A percentile compares a stretch with the other conserved stretches of the same genome.
Evolutionary conservation across 2,797 vertebrate species (phyloP).

Genomic region (Scomberomorus guttatus): DNA sequence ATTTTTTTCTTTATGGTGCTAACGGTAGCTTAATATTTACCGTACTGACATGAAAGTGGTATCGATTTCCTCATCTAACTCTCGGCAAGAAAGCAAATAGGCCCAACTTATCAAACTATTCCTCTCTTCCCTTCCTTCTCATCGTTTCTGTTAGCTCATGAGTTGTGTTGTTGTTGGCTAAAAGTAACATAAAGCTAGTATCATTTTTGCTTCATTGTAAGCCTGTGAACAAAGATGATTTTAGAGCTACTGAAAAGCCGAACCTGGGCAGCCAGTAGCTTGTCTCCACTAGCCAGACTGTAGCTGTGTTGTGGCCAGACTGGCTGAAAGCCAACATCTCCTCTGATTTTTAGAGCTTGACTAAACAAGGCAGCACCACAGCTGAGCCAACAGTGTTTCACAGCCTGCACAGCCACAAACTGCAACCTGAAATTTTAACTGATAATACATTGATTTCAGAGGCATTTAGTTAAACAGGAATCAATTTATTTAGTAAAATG

Average conservation of each 20-base stretch:
- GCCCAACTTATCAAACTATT: not conserved
- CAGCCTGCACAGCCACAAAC: not conserved
- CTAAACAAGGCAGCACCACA: slow-evolving; percentile 10
- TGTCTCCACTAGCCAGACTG: slow-evolving; percentile 65
- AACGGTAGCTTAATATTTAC: not conserved
- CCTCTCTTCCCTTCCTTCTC: not conserved
- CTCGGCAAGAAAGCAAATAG: not conserved
- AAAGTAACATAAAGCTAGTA: slow-evolving; percentile 46
- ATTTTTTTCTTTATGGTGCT: slow-evolving; percentile 5
- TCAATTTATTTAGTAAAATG: not conserved
- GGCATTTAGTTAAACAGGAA: not conserved
- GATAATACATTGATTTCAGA: not conserved
- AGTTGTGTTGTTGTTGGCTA: slow-evolving; percentile 38
- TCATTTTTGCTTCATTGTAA: slow-evolving; percentile 52
- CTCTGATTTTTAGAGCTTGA: slow-evolving; percentile 44
- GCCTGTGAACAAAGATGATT: slow-evolving; percentile 17
- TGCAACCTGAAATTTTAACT: not conserved
- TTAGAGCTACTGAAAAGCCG: slow-evolving; percentile 25
- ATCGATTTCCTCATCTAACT: slow-evolving; percentile 7
- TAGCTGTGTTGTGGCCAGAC: slow-evolving; percentile 17
- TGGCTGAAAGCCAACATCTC: slow-evolving; percentile 46
- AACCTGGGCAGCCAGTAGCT: slow-evolving; percentile 13
- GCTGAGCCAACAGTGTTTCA: slow-evolving; percentile 23
- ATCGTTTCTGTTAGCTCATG: slow-evolving; percentile 10
- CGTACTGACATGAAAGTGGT: not conserved